phyloP scores from a whole-genome alignment of 2,797 vertebrate species.

The Dermochelys coriacea region DNA sequence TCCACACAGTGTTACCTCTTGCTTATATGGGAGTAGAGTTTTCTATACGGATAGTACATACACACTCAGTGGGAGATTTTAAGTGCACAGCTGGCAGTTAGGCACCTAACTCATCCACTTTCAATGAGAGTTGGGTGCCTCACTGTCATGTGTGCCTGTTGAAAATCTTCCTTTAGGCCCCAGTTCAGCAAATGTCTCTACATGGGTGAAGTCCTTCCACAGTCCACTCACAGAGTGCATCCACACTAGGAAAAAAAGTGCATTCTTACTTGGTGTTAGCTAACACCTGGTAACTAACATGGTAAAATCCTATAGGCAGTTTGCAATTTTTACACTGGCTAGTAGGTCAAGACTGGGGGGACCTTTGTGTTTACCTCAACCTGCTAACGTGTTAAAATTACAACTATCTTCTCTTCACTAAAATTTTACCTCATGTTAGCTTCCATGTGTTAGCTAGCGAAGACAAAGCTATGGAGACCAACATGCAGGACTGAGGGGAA shows the following conservation, averaged over 20 bases:
- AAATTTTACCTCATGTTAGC: neutral
- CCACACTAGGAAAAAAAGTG: neutral
- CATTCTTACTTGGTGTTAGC: neutral
- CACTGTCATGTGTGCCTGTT: neutral
- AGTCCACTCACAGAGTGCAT: neutral
- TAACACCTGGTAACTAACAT: neutral
- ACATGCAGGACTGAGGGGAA: neutral
- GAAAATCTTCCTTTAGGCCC: neutral
- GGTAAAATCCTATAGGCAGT: neutral
- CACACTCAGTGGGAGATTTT: neutral
- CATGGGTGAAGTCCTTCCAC: neutral
- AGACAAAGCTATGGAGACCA: neutral
- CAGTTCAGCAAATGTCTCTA: neutral
- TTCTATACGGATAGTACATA: neutral
- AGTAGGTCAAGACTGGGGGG: neutral
- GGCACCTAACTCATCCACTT: neutral
- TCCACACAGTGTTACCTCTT: neutral
- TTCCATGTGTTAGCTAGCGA: neutral
- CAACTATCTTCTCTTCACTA: neutral
- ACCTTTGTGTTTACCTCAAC: neutral
- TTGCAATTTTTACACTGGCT: neutral
- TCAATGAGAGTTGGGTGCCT: accelerated
- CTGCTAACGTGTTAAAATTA: neutral
- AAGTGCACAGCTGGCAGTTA: neutral
- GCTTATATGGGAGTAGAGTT: constrained; percentile 24